phyloP scores from a whole-genome alignment of 2,888 invertebrate genomes.

The Endotricha flammealis region DNA sequence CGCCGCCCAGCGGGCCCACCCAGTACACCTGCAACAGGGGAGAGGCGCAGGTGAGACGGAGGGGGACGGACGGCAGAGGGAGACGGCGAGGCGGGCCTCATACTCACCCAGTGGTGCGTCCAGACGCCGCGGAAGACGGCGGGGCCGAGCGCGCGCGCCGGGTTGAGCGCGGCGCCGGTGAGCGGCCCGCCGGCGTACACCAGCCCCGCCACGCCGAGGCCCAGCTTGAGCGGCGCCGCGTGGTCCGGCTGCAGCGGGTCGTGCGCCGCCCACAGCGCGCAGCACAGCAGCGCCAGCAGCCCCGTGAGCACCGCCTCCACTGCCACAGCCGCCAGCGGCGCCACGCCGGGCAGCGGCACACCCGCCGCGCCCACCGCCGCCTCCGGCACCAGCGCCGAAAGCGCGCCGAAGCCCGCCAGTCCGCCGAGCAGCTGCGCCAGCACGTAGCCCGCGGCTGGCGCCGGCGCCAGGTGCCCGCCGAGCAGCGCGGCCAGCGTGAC shows the following conservation, averaged over 20 bases:
- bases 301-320: slow-evolving; percentile 30
- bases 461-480: slow-evolving; percentile 63
- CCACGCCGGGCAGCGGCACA: slow-evolving; percentile 16
- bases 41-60: not conserved
- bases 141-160: slow-evolving; percentile 84
- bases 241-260: slow-evolving; percentile 41
- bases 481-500: slow-evolving; percentile 83
- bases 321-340: slow-evolving; percentile 22
- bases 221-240: slow-evolving; percentile 52
- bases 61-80: no score
- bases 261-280: slow-evolving; percentile 49
- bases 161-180: slow-evolving; percentile 85
- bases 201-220: slow-evolving; percentile 55
- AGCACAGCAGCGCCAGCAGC: slow-evolving; percentile 31
- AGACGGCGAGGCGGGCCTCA: not conserved
- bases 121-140: slow-evolving; percentile 82
- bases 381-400: slow-evolving; percentile 32
- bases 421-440: slow-evolving; percentile 51
- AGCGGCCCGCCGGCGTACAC: slow-evolving; percentile 40
- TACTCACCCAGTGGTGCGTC: slow-evolving; percentile 81
- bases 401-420: slow-evolving; percentile 42
- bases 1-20: slow-evolving; percentile 59
- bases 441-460: slow-evolving; percentile 38
- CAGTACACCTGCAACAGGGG: slow-evolving; percentile 72
- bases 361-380: slow-evolving; percentile 9